Evolutionary conservation across 1,140 invertebrate species (phyloP).

Genomic region (Ostrea edulis): DNA sequence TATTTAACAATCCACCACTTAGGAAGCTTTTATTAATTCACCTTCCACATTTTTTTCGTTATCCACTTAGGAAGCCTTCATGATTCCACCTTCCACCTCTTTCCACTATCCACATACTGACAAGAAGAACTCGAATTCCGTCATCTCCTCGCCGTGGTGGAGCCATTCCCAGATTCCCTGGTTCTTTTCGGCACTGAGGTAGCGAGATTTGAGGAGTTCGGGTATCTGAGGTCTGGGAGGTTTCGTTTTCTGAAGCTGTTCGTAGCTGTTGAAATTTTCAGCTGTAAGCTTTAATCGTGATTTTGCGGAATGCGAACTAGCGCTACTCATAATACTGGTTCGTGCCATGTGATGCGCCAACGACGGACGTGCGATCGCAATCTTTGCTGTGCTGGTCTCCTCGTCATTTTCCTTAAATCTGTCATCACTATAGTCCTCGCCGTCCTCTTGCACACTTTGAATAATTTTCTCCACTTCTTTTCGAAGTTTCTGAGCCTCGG

Average conservation of each 20-base stretch:
- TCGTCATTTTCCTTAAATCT: background rate
- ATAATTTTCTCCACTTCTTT: conserved; percentile 73
- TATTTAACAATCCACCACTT: background rate
- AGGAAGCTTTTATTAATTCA: background rate
- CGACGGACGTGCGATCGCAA: background rate
- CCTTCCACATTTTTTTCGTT: background rate
- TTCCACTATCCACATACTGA: conserved; percentile 69
- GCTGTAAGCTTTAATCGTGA: conserved; percentile 52
- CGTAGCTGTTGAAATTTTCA: conserved; percentile 64
- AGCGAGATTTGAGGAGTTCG: conserved; percentile 60
- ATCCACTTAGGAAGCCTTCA: background rate
- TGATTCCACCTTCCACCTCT: background rate
- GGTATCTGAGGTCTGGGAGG: conserved; percentile 68
- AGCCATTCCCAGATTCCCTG: conserved; percentile 76
- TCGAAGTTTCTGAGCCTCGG: conserved; percentile 67
- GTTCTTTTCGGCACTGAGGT: conserved; percentile 63
- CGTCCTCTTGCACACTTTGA: conserved; percentile 65
- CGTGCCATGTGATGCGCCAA: conserved; percentile 20
- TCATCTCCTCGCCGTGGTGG: conserved; percentile 68
- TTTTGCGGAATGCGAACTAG: conserved; percentile 8
- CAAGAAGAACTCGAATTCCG: conserved; percentile 75
- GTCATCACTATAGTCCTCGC: conserved; percentile 59
- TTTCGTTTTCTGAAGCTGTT: conserved; percentile 65
- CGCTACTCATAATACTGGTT: conserved; percentile 30
- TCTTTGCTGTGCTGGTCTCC: conserved; percentile 40